These are phyloP conservation scores for Aleiodes leptofemur DNA, from an alignment of 2,888 invertebrate genomes.

Conservation along the genomic window DNA sequence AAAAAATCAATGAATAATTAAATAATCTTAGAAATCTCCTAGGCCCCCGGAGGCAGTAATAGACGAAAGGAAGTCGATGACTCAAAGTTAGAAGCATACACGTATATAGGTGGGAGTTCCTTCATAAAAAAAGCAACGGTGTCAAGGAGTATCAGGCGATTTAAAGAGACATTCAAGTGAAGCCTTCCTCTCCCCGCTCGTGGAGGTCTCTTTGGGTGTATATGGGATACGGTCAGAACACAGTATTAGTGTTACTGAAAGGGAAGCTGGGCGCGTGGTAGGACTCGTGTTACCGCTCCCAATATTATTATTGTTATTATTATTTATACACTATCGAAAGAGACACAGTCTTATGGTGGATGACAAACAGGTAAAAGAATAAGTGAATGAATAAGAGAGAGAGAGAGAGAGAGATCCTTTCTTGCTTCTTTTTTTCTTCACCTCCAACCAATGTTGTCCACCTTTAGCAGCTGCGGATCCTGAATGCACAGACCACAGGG, in stretches of 20 bases:
- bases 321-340: neutral
- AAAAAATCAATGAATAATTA: conserved; percentile 8
- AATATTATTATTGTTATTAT: conserved; percentile 2
- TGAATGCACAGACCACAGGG: conserved; percentile 50
- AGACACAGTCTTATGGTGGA: neutral
- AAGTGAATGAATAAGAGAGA: conserved; percentile 17
- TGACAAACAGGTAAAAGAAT: conserved; percentile 42
- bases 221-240: neutral
- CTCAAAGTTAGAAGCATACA: conserved; percentile 15
- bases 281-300: conserved; percentile 34
- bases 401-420: conserved; percentile 22
- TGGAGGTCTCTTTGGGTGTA: too few species aligned
- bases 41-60: neutral
- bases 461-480: conserved; percentile 57
- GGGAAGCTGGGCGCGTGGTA: conserved; percentile 32
- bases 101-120: conserved; percentile 28
- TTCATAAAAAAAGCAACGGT: conserved; percentile 17
- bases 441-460: conserved; percentile 47
- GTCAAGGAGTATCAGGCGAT: conserved; percentile 11
- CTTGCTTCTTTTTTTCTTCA: conserved; percentile 36
- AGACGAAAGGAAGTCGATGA: conserved; percentile 47
- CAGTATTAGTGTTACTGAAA: conserved; percentile 33
- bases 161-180: neutral
- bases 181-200: neutral
- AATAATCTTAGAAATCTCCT: neutral